These are phyloP conservation scores for Botia kubotai DNA, from an alignment of 2,797 vertebrate genomes.

Conservation along the genomic window DNA sequence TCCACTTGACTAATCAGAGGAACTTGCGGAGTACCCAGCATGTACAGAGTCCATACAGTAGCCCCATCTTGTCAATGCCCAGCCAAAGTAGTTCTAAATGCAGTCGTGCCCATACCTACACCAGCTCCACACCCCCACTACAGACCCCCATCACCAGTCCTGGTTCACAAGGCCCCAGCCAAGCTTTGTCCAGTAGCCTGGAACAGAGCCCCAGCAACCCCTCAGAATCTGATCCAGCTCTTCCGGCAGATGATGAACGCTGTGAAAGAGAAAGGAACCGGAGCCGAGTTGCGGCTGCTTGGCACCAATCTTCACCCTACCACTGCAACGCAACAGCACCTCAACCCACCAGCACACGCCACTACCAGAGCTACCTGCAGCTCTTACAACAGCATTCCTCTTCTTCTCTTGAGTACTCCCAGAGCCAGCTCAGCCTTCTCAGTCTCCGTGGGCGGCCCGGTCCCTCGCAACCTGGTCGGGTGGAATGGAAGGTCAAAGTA, in stretches of 20 bases:
- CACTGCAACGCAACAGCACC: slow-evolving; percentile 83
- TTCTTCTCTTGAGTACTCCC: slow-evolving; percentile 91
- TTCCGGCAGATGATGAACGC: slow-evolving; percentile 80
- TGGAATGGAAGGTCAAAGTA: slow-evolving; percentile 97
- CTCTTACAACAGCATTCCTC: slow-evolving; percentile 93
- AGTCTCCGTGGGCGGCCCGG: slow-evolving; percentile 81
- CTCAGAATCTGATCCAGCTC: slow-evolving; percentile 77
- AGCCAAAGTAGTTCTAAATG: slow-evolving; percentile 64
- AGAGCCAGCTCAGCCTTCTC: slow-evolving; percentile 93
- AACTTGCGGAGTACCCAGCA: slow-evolving; percentile 80
- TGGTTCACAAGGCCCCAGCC: slow-evolving; percentile 59
- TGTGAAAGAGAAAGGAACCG: slow-evolving; percentile 71
- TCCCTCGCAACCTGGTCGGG: slow-evolving; percentile 80
- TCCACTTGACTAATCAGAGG: slow-evolving; percentile 90
- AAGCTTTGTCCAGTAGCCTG: slow-evolving; percentile 72
- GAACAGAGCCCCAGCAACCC: slow-evolving; percentile 79
- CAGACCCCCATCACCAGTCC: slow-evolving; percentile 68
- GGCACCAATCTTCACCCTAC: slow-evolving; percentile 78
- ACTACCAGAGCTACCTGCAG: slow-evolving; percentile 96
- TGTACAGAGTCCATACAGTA: slow-evolving; percentile 40
- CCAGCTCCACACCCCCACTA: slow-evolving; percentile 57
- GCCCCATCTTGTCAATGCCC: slow-evolving; percentile 46
- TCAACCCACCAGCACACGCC: slow-evolving; percentile 83
- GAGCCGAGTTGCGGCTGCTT: slow-evolving; percentile 17
- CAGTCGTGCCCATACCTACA: slow-evolving; percentile 63